Evolutionary conservation across 1,140 invertebrate genomes (phyloP).

Genomic region (Monochamus saltuarius): DNA sequence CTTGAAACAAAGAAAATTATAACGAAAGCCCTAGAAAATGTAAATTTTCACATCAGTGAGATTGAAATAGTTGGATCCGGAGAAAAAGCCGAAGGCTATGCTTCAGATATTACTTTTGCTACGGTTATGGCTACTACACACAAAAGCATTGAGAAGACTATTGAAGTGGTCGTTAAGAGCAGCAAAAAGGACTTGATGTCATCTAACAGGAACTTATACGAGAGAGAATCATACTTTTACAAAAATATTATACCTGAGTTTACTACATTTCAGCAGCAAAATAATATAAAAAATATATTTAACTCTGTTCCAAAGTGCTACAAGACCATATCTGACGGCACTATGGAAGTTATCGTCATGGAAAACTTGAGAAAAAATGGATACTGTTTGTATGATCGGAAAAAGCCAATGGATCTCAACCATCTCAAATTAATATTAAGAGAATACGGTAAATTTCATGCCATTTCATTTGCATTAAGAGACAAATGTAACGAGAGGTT

Average conservation of each 20-base stretch:
- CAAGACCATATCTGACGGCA: slow-evolving; percentile 41
- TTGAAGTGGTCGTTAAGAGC: slow-evolving; percentile 23
- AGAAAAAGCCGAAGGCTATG: slow-evolving; percentile 32
- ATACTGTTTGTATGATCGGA: slow-evolving; percentile 54
- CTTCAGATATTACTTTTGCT: slow-evolving; percentile 29
- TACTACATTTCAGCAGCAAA: slow-evolving; percentile 31
- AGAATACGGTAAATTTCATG: slow-evolving; percentile 58
- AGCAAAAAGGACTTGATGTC: slow-evolving; percentile 11
- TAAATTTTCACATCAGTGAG: no score
- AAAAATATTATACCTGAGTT: slow-evolving; percentile 34
- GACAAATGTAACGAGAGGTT: slow-evolving; percentile 47
- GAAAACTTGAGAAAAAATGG: slow-evolving; percentile 55
- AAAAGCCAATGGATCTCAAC: slow-evolving; percentile 49
- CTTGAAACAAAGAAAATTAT: no score
- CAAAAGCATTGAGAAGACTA: neutral
- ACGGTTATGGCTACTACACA: slow-evolving; percentile 5
- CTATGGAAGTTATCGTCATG: slow-evolving; percentile 55
- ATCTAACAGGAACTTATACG: slow-evolving; percentile 23
- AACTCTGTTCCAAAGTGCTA: slow-evolving; percentile 47
- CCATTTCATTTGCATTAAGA: slow-evolving; percentile 55
- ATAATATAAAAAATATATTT: slow-evolving; percentile 26
- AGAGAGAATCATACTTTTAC: slow-evolving; percentile 42
- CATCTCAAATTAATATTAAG: slow-evolving; percentile 54
- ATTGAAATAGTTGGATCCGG: neutral
- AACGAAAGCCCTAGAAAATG: no score